phyloP scores from a whole-genome alignment of 2,797 vertebrate genomes.

The Erithacus rubecula region DNA sequence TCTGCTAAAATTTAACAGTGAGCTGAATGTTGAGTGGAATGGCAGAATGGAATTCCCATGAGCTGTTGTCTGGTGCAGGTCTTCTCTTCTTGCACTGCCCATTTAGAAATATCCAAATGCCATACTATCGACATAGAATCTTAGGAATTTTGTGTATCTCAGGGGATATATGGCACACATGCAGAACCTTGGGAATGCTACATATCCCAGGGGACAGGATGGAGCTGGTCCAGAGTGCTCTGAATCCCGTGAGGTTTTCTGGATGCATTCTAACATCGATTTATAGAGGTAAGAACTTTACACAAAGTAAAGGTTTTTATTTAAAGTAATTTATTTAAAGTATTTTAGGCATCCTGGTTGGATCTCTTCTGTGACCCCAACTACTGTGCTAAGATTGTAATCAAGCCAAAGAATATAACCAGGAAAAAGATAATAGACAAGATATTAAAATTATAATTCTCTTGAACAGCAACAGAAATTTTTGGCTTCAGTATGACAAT shows the following conservation, averaged over 20 bases:
- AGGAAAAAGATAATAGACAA: neutral
- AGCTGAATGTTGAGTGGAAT: neutral
- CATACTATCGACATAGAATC: neutral
- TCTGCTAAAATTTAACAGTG: neutral
- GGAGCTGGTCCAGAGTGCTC: neutral
- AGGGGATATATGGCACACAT: neutral
- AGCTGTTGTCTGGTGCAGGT: accelerated
- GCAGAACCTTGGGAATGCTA: neutral
- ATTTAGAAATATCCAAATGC: neutral
- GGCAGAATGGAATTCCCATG: neutral
- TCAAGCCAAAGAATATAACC: neutral
- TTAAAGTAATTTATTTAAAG: too few relatives aligned
- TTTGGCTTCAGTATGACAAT: neutral
- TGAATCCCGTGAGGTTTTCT: accelerated
- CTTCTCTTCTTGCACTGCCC: neutral
- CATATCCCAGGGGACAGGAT: neutral
- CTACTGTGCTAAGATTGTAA: neutral
- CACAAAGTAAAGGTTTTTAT: neutral
- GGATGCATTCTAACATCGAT: neutral
- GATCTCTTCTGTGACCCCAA: neutral
- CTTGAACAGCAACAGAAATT: neutral
- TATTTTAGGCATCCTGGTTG: neutral
- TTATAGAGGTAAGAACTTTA: neutral
- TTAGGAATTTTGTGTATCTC: neutral
- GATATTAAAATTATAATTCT: neutral